Evolutionary conservation across 2,888 invertebrate species (phyloP).

Genomic region (Salpingus planirostris): DNA sequence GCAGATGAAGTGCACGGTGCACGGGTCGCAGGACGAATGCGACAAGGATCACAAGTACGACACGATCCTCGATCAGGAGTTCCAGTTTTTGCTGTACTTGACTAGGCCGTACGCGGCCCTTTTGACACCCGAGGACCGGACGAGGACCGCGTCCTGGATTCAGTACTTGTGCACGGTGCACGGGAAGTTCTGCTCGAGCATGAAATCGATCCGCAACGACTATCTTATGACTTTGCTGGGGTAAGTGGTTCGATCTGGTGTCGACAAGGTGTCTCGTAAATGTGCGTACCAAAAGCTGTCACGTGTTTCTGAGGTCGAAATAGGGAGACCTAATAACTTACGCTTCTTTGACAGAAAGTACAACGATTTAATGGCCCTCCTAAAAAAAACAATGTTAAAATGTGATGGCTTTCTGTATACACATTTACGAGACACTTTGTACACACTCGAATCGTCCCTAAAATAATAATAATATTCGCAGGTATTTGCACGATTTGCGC

Average conservation of each 20-base stretch:
- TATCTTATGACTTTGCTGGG: constrained; percentile 47
- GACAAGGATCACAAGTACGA: constrained; percentile 27
- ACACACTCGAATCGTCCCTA: too few species aligned
- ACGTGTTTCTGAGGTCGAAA: too few species aligned
- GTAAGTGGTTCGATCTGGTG: constrained; percentile 25
- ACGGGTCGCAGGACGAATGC: constrained; percentile 27
- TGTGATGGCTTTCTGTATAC: too few species aligned
- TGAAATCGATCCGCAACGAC: constrained; percentile 48
- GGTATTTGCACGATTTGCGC: constrained; percentile 41
- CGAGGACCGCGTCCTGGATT: constrained; percentile 44
- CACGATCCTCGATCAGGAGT: constrained; percentile 41
- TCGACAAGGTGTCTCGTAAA: too few species aligned
- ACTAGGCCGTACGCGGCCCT: constrained; percentile 42
- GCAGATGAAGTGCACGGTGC: constrained; percentile 32
- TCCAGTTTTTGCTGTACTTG: constrained; percentile 42
- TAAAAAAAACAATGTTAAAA: constrained; percentile 1
- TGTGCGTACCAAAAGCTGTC: too few species aligned
- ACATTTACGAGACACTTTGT: too few species aligned
- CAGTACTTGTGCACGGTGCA: constrained; percentile 44
- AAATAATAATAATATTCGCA: constrained; percentile 16
- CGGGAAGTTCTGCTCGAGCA: constrained; percentile 39
- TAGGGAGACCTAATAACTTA: too few species aligned
- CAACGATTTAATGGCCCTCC: too few species aligned
- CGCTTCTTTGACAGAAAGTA: too few species aligned
- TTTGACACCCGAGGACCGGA: constrained; percentile 39